A percentile compares a stretch with the other conserved stretches of the same genome.
Conservation (phyloP, 2,888 invertebrate species). For the Ichneumoninae sp. region DNA sequence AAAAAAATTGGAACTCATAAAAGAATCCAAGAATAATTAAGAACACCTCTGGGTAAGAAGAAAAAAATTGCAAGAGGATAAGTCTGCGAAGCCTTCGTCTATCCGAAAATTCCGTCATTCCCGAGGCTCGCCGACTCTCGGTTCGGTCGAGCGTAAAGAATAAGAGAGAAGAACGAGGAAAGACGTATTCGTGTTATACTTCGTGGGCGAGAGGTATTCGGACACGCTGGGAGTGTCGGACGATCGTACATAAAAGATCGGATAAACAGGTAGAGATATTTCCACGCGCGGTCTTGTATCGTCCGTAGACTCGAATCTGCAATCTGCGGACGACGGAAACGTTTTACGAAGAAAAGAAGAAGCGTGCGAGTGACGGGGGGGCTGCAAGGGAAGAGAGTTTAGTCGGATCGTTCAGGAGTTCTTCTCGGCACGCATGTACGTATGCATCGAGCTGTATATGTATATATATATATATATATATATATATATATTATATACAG, state of each 20-base stretch:
- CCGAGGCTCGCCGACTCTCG: background rate
- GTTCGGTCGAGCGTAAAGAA: background rate
- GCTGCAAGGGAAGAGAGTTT: conserved; percentile 17
- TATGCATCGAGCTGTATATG: background rate
- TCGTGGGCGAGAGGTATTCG: conserved; percentile 1
- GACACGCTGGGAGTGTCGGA: background rate
- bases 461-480: background rate
- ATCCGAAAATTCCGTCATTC: conserved; percentile 21
- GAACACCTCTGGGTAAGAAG: background rate
- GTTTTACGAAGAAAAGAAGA: conserved; percentile 63
- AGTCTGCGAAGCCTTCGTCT: background rate
- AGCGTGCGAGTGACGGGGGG: conserved; percentile 48
- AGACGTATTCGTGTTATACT: conserved; percentile 2
- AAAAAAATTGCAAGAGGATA: background rate
- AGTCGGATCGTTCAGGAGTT: conserved; percentile 11
- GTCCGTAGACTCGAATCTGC: conserved; percentile 57
- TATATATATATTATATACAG: conserved; percentile 7
- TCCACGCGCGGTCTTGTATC: conserved; percentile 14
- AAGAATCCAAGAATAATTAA: background rate
- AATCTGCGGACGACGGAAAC: conserved; percentile 69
- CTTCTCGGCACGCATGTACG: background rate
- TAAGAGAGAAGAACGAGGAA: background rate
- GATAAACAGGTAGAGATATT: conserved; percentile 15
- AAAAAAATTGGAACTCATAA: background rate
- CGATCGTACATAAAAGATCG: background rate